Evolutionary conservation across 2,888 invertebrate species (phyloP).

Genomic region (Cheilosia vernalis): DNA sequence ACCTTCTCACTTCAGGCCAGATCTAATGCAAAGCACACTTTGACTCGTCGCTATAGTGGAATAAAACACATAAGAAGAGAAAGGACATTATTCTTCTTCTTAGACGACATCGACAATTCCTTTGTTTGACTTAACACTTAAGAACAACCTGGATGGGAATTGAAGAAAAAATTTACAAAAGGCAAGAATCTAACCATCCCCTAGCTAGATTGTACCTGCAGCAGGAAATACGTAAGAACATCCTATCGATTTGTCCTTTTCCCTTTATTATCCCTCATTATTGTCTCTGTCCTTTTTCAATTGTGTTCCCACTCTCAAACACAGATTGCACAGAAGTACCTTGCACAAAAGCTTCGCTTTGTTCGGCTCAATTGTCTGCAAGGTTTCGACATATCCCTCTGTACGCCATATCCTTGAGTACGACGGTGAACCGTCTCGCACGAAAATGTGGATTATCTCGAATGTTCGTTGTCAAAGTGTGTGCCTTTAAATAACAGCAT

Average conservation of each 20-base stretch:
- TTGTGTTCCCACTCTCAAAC: conserved; percentile 42
- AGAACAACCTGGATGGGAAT: conserved; percentile 44
- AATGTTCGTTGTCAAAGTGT: conserved; percentile 39
- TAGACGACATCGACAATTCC: conserved; percentile 45
- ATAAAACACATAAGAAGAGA: conserved; percentile 21
- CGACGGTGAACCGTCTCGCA: background rate
- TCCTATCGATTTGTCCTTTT: conserved; percentile 68
- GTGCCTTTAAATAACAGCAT: conserved; percentile 55
- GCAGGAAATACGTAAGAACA: conserved; percentile 39
- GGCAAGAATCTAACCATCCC: conserved; percentile 16
- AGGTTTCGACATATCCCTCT: conserved; percentile 10
- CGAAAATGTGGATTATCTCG: conserved; percentile 52
- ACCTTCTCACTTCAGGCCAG: background rate
- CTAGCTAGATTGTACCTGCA: conserved; percentile 32
- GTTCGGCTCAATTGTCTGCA: conserved; percentile 38
- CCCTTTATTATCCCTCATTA: conserved; percentile 60
- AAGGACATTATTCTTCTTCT: conserved; percentile 59
- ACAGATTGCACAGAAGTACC: conserved; percentile 32
- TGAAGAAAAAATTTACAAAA: conserved; percentile 14
- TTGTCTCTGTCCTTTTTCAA: conserved; percentile 63
- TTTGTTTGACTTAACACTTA: conserved; percentile 55
- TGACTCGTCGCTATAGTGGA: conserved; percentile 6
- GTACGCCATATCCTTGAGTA: conserved; percentile 20
- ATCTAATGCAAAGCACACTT: background rate
- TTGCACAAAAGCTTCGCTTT: conserved; percentile 58